These are phyloP conservation scores for Hetaerina titia DNA, from an alignment of 2,888 invertebrate genomes.

Conservation along the genomic window DNA sequence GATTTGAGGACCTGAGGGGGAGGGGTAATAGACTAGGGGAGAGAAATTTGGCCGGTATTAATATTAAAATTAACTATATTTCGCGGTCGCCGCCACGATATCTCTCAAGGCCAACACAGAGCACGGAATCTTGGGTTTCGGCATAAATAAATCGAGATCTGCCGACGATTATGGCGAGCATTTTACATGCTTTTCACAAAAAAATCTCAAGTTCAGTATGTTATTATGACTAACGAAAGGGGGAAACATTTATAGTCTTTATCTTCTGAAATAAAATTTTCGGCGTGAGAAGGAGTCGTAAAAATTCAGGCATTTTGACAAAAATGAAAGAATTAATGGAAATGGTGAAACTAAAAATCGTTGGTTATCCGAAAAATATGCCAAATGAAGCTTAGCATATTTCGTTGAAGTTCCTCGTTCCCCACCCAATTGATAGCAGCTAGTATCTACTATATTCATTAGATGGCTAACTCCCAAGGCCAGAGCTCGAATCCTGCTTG, in stretches of 20 bases:
- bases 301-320: not conserved
- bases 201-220: not conserved
- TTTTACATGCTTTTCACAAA: not conserved
- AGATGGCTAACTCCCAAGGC: too few species aligned
- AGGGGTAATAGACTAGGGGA: not conserved
- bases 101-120: not conserved
- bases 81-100: slow-evolving; percentile 22
- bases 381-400: too few species aligned
- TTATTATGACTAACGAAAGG: not conserved
- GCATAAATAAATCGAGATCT: not conserved
- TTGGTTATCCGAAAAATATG: not conserved
- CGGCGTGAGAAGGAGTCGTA: not conserved
- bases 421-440: too few species aligned
- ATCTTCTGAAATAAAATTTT: not conserved
- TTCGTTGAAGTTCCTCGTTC: too few species aligned
- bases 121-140: not conserved
- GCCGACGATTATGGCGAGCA: not conserved
- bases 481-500: too few species aligned
- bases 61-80: slow-evolving; percentile 1
- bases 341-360: too few species aligned
- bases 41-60: not conserved
- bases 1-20: not conserved
- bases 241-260: not conserved
- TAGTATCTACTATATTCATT: too few species aligned
- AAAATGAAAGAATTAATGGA: not conserved